phyloP scores from a whole-genome alignment of 2,113 vertebrate genomes.

The Chloebia gouldiae region DNA sequence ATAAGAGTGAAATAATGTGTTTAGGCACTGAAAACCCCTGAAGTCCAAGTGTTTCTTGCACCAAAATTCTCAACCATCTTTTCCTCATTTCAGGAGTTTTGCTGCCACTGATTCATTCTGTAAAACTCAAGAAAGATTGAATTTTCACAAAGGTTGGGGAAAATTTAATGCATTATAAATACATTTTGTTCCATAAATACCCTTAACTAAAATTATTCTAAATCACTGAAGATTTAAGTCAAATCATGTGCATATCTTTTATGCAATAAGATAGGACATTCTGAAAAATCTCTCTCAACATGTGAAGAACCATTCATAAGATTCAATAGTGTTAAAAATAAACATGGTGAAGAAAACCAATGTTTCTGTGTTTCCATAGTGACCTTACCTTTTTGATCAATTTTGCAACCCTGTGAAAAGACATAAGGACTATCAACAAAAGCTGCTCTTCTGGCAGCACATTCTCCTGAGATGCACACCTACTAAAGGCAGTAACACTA shows the following conservation, averaged over 20 bases:
- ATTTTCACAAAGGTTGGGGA: not conserved
- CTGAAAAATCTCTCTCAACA: too few species aligned
- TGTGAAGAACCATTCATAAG: not conserved
- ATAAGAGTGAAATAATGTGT: not conserved
- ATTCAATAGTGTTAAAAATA: not conserved
- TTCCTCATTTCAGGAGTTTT: not conserved
- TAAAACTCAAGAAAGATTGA: not conserved
- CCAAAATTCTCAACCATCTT: not conserved
- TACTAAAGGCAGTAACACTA: not conserved
- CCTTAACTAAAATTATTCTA: not conserved
- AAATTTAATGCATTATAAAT: not conserved
- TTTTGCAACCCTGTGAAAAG: not conserved
- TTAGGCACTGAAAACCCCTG: not conserved
- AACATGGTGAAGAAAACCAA: not conserved
- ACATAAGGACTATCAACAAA: not conserved
- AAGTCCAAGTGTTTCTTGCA: not conserved
- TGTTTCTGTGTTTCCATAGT: not conserved
- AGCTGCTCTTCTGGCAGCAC: not conserved
- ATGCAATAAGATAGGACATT: not conserved
- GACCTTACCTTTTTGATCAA: not conserved
- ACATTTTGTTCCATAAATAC: not conserved
- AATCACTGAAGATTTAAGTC: not conserved
- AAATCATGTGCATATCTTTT: not conserved
- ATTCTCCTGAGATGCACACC: not conserved
- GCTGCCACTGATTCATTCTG: not conserved